Base-by-base conservation (phyloP, 2,797 vertebrate species). In the Euphonia xanthogaster region DNA sequence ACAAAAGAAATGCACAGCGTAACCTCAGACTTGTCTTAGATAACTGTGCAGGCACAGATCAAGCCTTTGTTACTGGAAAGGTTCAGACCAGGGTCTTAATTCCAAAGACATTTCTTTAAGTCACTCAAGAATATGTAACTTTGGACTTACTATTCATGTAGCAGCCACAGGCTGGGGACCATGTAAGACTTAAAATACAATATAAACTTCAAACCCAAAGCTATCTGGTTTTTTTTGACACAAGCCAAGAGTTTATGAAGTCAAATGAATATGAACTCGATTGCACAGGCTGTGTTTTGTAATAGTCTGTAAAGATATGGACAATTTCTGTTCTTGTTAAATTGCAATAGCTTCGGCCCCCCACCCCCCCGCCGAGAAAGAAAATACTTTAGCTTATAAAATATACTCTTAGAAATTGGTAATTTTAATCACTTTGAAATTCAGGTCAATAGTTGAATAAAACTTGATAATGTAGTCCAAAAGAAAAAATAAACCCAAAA, bases 311-410 rank as follows among this genome's bases (percentile, higher is more conserved):
- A 68, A 82, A 83, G 50, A 27, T 39, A 53, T 0, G 1, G 18
- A 62, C 15, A 60, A 23, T 31, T 44, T 78, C n/a, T 78, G 15
- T 39, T 83, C 71, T 57, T 72, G 21, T 6, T 73, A 57, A 86
- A 62, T 30, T 76, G 44, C 39, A 35, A 15, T 47, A 3, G 7
- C 10, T 9, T 16, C 1, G 2, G 1, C 4, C 6, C 2, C 4
- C 5, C 35, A 12, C 1, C 19, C 5, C 3, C 14, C 15, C 7
- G 5, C 14, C 14, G 35, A 65, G 9, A 31, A 80, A 81, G 10
- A 18, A 19, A 44, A 28, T 58, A 37, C 35, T 37, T 3, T 39
- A 33, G 3, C 10, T 66, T 70, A 61, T 28, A 47, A 89, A 51
- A 11, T 10, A 6, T 28, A 61, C 11, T 50, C n/a, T 57, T 78